phyloP scores from a whole-genome alignment of 2,888 invertebrate genomes.

The Allophyes oxyacanthae region DNA sequence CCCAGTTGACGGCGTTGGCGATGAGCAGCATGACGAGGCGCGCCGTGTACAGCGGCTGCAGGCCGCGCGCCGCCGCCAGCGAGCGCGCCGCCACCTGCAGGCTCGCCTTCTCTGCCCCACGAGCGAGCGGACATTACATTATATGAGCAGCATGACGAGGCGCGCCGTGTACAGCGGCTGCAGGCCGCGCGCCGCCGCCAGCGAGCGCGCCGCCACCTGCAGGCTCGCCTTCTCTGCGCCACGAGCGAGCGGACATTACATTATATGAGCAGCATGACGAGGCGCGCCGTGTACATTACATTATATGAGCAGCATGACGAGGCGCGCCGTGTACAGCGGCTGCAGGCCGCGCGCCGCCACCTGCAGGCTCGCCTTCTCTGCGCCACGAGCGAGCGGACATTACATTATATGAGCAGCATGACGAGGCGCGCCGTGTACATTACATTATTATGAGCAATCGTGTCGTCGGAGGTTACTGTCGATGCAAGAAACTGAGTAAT shows the following conservation, averaged over 20 bases:
- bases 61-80: slow-evolving; percentile 59
- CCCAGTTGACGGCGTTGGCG: slow-evolving; percentile 92
- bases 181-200: slow-evolving; percentile 59
- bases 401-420: slow-evolving; percentile 89
- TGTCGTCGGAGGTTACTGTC: too few species aligned
- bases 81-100: slow-evolving; percentile 74
- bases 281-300: slow-evolving; percentile 88
- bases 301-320: slow-evolving; percentile 89
- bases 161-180: slow-evolving; percentile 86
- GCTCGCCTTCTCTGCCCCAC: slow-evolving; percentile 74
- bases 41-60: slow-evolving; percentile 81
- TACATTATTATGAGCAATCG: too few species aligned
- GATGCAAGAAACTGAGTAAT: too few species aligned
- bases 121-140: too few species aligned
- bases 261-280: slow-evolving; percentile 89
- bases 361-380: slow-evolving; percentile 63
- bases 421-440: slow-evolving; percentile 88
- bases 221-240: slow-evolving; percentile 59
- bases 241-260: too few species aligned
- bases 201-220: slow-evolving; percentile 72
- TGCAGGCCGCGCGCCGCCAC: slow-evolving; percentile 62
- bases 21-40: slow-evolving; percentile 89
- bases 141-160: slow-evolving; percentile 89
- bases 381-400: too few species aligned
- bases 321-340: slow-evolving; percentile 86